phyloP scores from a whole-genome alignment of 2,888 invertebrate species.

The Anthoptus insignis region DNA sequence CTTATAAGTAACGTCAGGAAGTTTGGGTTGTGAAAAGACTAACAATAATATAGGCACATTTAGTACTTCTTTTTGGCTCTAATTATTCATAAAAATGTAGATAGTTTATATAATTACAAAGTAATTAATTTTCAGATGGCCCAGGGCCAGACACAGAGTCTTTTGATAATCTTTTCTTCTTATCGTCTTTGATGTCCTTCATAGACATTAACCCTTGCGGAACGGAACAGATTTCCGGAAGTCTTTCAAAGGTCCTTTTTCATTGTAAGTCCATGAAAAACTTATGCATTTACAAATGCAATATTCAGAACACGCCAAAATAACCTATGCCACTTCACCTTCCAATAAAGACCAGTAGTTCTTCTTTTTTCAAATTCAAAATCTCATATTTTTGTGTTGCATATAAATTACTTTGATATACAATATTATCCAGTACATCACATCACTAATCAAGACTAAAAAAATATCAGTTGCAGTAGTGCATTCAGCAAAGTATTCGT shows the following conservation, averaged over 20 bases:
- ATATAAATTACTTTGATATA: conserved; percentile 50
- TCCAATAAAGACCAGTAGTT: conserved; percentile 50
- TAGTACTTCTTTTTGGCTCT: neutral
- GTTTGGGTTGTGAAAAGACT: neutral
- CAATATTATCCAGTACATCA: conserved; percentile 49
- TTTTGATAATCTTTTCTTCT: conserved; percentile 40
- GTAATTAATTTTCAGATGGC: conserved; percentile 41
- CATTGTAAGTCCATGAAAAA: conserved; percentile 26
- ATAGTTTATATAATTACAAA: neutral
- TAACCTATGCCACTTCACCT: conserved; percentile 28
- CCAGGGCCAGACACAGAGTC: conserved; percentile 28
- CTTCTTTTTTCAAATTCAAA: conserved; percentile 50
- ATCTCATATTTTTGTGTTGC: conserved; percentile 49
- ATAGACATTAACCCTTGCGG: conserved; percentile 46
- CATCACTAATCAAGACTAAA: conserved; percentile 48
- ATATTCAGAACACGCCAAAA: conserved; percentile 22
- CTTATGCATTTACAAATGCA: conserved; percentile 30
- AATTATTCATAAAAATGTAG: too few species aligned
- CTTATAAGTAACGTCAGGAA: too few species aligned
- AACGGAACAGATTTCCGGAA: conserved; percentile 45
- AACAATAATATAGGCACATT: neutral
- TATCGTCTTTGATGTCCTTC: conserved; percentile 41
- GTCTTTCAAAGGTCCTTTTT: conserved; percentile 29
- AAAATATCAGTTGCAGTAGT: conserved; percentile 48
- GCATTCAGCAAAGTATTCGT: conserved; percentile 48